Percentiles rank a stretch among this genome's conserved stretches.
Evolutionary conservation across 2,113 vertebrate genomes (phyloP).

Genomic region (Paracanthobrama guichenoti): DNA sequence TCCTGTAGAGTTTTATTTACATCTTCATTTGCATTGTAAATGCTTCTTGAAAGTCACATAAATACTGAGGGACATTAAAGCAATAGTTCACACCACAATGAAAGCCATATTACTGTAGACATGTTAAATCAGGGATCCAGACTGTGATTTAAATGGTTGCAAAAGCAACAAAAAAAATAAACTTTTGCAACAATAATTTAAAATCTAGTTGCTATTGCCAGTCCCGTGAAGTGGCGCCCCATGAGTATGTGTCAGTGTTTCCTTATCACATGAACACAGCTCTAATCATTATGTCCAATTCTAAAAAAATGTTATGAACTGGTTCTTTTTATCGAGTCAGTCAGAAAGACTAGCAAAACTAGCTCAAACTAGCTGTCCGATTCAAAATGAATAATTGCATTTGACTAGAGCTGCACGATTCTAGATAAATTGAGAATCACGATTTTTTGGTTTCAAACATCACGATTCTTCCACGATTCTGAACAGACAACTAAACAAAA

Average conservation of each 20-base stretch:
- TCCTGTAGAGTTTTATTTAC: not conserved
- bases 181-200: not conserved
- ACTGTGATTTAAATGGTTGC: not conserved
- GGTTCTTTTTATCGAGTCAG: not conserved
- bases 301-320: not conserved
- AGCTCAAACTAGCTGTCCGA: not conserved
- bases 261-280: not conserved
- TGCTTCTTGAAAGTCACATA: not conserved
- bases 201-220: not conserved
- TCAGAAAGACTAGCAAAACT: not conserved
- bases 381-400: slow-evolving; percentile 5
- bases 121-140: not conserved
- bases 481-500: no score
- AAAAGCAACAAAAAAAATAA: not conserved
- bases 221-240: no score
- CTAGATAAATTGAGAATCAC: no score
- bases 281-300: not conserved
- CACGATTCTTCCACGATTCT: no score
- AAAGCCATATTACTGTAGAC: not conserved
- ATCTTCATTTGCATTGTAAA: not conserved
- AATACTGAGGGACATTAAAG: not conserved
- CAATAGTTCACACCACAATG: not conserved
- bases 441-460: no score
- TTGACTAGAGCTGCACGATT: no score
- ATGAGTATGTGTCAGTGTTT: not conserved